Conservation (phyloP, 1,140 invertebrate species). For the Carcinoscorpius rotundicauda region DNA sequence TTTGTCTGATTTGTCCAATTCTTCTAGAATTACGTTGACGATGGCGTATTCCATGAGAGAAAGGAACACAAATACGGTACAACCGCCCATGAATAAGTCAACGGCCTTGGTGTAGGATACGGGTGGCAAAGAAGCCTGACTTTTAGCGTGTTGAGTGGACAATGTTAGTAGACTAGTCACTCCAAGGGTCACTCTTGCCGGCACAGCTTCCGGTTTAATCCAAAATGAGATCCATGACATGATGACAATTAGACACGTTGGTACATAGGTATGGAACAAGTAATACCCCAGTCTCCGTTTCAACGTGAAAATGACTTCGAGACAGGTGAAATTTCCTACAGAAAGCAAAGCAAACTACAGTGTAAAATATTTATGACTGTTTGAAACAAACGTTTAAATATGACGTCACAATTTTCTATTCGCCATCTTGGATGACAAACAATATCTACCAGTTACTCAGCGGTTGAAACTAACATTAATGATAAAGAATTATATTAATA, state of each 20-base stretch:
- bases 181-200: constrained; percentile 73
- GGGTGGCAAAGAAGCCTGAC: constrained; percentile 72
- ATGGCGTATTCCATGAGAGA: constrained; percentile 87
- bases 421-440: no score
- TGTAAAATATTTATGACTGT: background rate
- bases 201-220: constrained; percentile 83
- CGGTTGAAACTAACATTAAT: no score
- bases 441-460: no score
- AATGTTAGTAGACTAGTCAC: constrained; percentile 79
- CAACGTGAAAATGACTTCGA: constrained; percentile 72
- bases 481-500: no score
- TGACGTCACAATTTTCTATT: no score
- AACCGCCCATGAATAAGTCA: constrained; percentile 25
- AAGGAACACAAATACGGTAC: constrained; percentile 65
- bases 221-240: constrained; percentile 57
- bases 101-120: constrained; percentile 67
- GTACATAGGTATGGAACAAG: constrained; percentile 31
- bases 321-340: constrained; percentile 24
- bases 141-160: constrained; percentile 82
- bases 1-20: constrained; percentile 2
- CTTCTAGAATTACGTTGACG: constrained; percentile 56
- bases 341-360: constrained; percentile 1
- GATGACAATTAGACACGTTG: constrained; percentile 31
- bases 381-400: no score
- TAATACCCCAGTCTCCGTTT: constrained; percentile 56